Conservation (phyloP, 2,888 invertebrate species). For the Lasioglossum zephyrum region DNA sequence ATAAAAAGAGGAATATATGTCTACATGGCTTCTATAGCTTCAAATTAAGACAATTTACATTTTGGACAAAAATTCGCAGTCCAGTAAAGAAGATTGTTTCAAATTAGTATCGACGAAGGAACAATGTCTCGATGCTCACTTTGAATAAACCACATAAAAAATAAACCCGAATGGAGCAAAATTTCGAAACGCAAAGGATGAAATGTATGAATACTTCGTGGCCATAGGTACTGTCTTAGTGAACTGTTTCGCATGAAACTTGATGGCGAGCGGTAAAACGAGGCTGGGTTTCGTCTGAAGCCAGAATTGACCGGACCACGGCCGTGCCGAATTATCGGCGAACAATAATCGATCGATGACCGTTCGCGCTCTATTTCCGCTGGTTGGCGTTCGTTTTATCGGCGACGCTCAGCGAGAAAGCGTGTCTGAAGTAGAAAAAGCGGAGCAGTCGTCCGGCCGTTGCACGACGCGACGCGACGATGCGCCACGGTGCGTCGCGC, state of each 20-base stretch:
- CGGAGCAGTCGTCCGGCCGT: slow-evolving; percentile 51
- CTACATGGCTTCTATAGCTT: not conserved
- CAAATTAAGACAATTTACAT: not conserved
- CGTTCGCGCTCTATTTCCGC: slow-evolving; percentile 51
- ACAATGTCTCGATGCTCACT: too few species aligned
- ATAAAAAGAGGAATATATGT: not conserved
- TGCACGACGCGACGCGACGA: not conserved
- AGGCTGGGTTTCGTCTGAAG: not conserved
- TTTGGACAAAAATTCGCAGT: not conserved
- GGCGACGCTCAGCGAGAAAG: slow-evolving; percentile 44
- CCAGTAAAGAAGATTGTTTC: not conserved
- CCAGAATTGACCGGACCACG: not conserved
- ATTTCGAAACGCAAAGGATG: not conserved
- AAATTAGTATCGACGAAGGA: not conserved
- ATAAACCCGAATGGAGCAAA: not conserved
- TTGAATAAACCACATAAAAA: not conserved
- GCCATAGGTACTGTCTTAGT: not conserved
- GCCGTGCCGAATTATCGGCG: slow-evolving; percentile 36
- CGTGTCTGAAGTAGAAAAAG: slow-evolving; percentile 53
- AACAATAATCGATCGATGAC: slow-evolving; percentile 45
- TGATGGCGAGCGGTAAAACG: not conserved
- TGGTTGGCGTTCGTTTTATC: slow-evolving; percentile 39
- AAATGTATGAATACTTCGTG: not conserved
- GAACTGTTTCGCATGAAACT: not conserved
- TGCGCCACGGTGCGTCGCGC: not conserved